These are phyloP conservation scores for Parapsyche elsis DNA, from an alignment of 1,140 invertebrate genomes.

Conservation along the genomic window DNA sequence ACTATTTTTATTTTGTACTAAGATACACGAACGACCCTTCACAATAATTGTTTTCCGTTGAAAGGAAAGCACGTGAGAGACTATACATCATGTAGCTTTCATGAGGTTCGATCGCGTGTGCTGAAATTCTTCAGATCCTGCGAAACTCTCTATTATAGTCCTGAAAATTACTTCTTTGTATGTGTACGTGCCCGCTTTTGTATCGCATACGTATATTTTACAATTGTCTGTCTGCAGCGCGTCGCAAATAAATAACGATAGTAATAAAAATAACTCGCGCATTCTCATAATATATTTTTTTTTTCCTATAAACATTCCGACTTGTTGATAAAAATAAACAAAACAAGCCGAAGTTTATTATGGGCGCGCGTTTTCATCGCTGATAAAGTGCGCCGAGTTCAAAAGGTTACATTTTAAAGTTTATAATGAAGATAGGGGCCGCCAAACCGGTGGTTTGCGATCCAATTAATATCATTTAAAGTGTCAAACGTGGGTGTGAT, in stretches of 20 bases:
- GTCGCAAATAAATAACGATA: too few species aligned
- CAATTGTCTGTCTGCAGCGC: too few species aligned
- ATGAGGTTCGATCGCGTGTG: slow-evolving; percentile 18
- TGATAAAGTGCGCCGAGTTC: neutral
- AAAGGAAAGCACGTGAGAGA: neutral
- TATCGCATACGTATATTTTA: too few species aligned
- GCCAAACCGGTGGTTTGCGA: neutral
- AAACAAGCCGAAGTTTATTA: too few species aligned
- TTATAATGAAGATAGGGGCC: neutral
- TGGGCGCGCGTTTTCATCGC: too few species aligned
- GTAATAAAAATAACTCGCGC: too few species aligned
- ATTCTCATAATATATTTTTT: too few species aligned
- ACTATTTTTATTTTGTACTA: neutral
- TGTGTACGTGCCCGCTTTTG: neutral
- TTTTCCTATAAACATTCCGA: too few species aligned
- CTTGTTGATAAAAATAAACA: too few species aligned
- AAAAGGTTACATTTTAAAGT: slow-evolving; percentile 1
- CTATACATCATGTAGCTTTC: slow-evolving; percentile 19
- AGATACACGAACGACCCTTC: neutral
- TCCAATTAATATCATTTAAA: neutral
- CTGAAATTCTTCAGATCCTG: slow-evolving; percentile 1
- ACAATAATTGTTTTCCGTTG: too few species aligned
- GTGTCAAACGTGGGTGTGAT: too few species aligned
- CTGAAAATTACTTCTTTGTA: slow-evolving; percentile 1
- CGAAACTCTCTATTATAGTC: slow-evolving; percentile 1